phyloP scores from a whole-genome alignment of 2,113 vertebrate species.

The Mastomys natalensis region DNA sequence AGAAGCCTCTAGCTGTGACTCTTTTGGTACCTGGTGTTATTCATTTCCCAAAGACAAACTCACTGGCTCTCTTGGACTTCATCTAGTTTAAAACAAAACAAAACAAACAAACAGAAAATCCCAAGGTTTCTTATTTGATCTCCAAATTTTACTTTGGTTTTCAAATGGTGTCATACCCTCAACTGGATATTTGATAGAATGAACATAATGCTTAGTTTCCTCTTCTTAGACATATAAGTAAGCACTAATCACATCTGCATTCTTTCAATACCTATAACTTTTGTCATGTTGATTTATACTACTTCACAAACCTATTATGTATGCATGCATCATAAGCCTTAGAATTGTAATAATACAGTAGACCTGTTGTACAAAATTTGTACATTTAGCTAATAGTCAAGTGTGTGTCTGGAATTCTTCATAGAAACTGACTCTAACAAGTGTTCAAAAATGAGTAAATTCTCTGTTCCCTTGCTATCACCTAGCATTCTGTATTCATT shows the following conservation, averaged over 20 bases:
- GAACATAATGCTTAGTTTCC: neutral
- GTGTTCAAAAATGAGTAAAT: too few relatives aligned
- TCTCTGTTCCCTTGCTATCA: neutral
- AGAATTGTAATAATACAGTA: neutral
- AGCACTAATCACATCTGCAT: neutral
- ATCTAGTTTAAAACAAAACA: neutral
- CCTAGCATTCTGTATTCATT: neutral
- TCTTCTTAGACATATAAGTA: neutral
- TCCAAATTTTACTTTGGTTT: neutral
- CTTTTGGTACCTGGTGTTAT: neutral
- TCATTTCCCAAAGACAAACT: neutral
- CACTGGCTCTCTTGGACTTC: neutral
- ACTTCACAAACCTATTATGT: neutral
- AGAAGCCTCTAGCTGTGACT: neutral
- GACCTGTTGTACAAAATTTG: neutral
- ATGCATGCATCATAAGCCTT: neutral
- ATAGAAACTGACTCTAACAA: neutral
- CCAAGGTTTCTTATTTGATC: neutral
- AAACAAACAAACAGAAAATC: neutral
- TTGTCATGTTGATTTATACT: neutral
- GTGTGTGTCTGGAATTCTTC: neutral
- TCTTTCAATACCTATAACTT: neutral
- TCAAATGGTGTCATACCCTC: neutral
- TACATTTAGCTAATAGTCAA: neutral
- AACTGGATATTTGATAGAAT: neutral